Evolutionary conservation across 2,113 vertebrate genomes (phyloP), one percentile per base, ranked within the genome.

Genomic region (Colaptes auratus): DNA sequence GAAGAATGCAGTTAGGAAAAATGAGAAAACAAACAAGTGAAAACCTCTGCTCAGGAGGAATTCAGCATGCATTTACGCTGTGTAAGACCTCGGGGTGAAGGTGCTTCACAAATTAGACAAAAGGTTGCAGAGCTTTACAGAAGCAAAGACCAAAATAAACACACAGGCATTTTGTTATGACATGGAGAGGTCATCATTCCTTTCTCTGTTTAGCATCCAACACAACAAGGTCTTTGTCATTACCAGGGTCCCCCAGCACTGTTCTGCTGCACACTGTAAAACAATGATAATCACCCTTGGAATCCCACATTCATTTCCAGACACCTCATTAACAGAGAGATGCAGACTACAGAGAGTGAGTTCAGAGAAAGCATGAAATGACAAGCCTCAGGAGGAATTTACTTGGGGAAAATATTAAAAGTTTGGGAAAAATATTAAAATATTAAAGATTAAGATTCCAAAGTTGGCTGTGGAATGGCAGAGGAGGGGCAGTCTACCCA

Each of bases 231-330:
- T 64, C 44, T 60, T 92, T 66, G 28, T 64, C 64, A 86, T 80
- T 71, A 89, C 25, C 42, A 56, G 42, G 13, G 31, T 88, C 52
- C 50, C 64, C 59, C 52, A 76, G 78, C 46, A 73, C 6, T 67
- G 35, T 39, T 93, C 53, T 76, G 35, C 30, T 50, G 63, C 30
- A 66, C 18, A 42, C 27, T 1, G 2, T 52, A 56, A 89, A 94
- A 86, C 74, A 89, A 65, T 35, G 71, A 83, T 60, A 44, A 85
- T 66, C 71, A 91, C 19, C n/a, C 60, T 30, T 71, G 78, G 84
- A 96, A 93, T 91, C 77, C 87, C 92, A 56, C n/a, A 44, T 74
- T 88, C 71, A 74, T 56, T 89, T 93, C 72, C 61, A 93, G 84
- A 85, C 42, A 89, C 46, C 64, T 96, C 87, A 82, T 92, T 88